Percentiles rank a stretch among this genome's conserved stretches.
Conservation (phyloP, 2,113 vertebrate genomes). For the Callipepla squamata region DNA sequence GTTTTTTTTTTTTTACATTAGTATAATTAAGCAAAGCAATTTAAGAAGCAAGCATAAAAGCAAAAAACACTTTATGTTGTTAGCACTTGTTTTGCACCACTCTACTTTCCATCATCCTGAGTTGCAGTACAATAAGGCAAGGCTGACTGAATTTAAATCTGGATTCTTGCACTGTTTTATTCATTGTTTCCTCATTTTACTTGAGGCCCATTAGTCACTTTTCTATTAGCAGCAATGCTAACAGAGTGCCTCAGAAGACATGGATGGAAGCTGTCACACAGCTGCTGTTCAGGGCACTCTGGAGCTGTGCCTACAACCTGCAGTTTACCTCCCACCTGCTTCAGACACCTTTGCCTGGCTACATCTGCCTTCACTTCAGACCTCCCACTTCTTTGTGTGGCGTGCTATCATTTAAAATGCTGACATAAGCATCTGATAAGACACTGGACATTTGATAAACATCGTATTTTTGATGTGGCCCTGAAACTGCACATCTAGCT, state of each 20-base stretch:
- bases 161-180: not conserved
- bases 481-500: not conserved
- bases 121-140: not conserved
- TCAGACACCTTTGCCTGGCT: not conserved
- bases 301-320: not conserved
- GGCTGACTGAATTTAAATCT: not conserved
- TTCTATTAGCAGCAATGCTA: not conserved
- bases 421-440: not conserved
- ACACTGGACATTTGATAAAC: not conserved
- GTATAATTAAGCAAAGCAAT: conserved; percentile 32
- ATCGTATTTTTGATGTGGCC: not conserved
- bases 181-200: conserved; percentile 1
- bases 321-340: not conserved
- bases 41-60: conserved; percentile 1
- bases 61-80: conserved; percentile 10
- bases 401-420: not conserved
- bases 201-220: not conserved
- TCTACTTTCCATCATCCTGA: not conserved
- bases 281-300: not conserved
- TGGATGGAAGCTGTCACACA: not conserved
- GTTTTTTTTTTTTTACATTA: not conserved
- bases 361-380: not conserved
- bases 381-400: not conserved
- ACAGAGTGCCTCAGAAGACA: not conserved
- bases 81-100: not conserved